Evolutionary conservation across 2,797 vertebrate species (phyloP), one percentile per base, ranked within the genome.

Genomic region (Serranus cabrilla): DNA sequence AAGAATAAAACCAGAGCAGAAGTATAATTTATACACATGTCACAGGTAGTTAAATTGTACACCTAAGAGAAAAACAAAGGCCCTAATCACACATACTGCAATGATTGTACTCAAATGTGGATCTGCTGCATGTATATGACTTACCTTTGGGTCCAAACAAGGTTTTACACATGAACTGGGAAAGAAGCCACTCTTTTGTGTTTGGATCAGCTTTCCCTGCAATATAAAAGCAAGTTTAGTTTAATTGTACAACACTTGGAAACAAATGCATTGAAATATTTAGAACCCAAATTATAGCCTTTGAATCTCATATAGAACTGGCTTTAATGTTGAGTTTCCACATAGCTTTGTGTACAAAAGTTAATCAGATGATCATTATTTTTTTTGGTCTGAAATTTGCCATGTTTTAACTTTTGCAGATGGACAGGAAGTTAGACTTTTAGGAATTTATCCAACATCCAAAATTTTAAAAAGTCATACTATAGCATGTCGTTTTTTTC

Each of bases 111-210:
- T 23, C 7, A 40, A 16, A 60, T 49, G 21, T 10, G 12, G 2
- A n/a, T 5, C 12, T 27, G 11, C 21, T 50, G 21, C 7, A 34
- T 46, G 17, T 39, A 23, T 45, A 18, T 5, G 7, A 69, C 89
- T 91, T 81, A 99, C 98, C 95, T 98, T 96, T 3, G 96, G 96
- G 20, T 99, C 98, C 78, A 99, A 95, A 87, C 95, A 99, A 17
- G 98, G 98, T 81, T 99, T 99, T 31, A 99, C 98, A 0, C 95
- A 97, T 0, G 96, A 95, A 82, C 97, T 98, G 69, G 98, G 98
- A 58, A 99, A 99, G 87, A 96, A 99, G 40, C 98, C 98, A 0
- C 93, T 96, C 84, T 98, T 99, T 90, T 96, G 96, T 0, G 96
- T 96, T 82, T 96, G 96, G 17, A 98, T 87, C 69, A 98, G 88